Percentiles rank a stretch among this genome's conserved stretches.
These are phyloP conservation scores for Psephotus haematonotus DNA, from an alignment of 2,113 vertebrate genomes.

Conservation along the genomic window DNA sequence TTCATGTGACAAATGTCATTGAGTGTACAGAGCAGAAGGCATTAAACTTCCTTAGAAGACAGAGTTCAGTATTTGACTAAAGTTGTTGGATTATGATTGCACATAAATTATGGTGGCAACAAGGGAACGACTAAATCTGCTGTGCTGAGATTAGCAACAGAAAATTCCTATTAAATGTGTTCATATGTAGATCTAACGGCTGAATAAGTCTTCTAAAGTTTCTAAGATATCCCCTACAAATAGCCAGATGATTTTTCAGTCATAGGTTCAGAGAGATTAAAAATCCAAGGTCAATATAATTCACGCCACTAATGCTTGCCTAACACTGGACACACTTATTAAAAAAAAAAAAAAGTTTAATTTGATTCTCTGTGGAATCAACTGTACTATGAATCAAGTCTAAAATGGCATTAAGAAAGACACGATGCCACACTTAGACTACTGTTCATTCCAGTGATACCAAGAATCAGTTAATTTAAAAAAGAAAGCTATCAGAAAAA, in stretches of 20 bases:
- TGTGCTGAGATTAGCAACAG: conserved; percentile 42
- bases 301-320: background rate
- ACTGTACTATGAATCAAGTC: background rate
- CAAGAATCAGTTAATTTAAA: background rate
- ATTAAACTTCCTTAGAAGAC: conserved; percentile 44
- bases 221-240: conserved; percentile 6
- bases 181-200: conserved; percentile 21
- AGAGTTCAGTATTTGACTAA: conserved; percentile 3
- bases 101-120: conserved; percentile 49
- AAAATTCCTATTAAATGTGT: conserved; percentile 15
- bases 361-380: background rate
- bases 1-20: background rate
- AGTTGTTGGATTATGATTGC: conserved; percentile 44
- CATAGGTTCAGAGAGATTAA: background rate
- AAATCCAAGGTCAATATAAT: conserved; percentile 15
- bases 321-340: background rate
- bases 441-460: background rate
- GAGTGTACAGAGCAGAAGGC: background rate
- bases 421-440: background rate
- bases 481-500: background rate
- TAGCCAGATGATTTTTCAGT: conserved; percentile 4
- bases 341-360: background rate
- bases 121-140: conserved; percentile 32
- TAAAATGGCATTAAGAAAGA: background rate
- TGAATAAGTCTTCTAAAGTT: conserved; percentile 42